phyloP scores from a whole-genome alignment of 2,888 invertebrate genomes.

The Dexiosoma caninum region DNA sequence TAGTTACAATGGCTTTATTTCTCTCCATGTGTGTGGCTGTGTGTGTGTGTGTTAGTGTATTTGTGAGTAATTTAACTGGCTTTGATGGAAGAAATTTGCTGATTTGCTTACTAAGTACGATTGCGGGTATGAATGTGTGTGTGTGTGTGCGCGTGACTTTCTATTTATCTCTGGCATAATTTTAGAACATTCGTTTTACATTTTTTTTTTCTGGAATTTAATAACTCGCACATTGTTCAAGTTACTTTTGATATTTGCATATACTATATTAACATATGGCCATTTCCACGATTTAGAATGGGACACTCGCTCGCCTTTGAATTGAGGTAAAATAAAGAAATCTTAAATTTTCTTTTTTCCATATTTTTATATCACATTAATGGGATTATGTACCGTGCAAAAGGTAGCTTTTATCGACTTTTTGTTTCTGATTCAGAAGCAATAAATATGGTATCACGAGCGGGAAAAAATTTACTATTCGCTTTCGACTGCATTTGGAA shows the following conservation, averaged over 20 bases:
- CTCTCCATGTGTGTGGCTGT: neutral
- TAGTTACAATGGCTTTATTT: conserved; percentile 8
- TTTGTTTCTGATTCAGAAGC: too few species aligned
- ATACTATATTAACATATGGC: too few species aligned
- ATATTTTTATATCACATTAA: neutral
- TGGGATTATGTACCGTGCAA: too few species aligned
- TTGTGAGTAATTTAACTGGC: neutral
- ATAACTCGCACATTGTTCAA: too few species aligned
- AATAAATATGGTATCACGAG: too few species aligned
- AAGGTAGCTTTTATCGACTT: too few species aligned
- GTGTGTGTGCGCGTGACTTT: neutral
- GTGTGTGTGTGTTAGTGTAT: neutral
- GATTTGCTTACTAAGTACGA: neutral
- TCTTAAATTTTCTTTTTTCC: neutral
- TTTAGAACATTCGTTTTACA: neutral
- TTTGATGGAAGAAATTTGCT: neutral
- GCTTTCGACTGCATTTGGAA: too few species aligned
- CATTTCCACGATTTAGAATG: too few species aligned
- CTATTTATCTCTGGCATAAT: conserved; percentile 1
- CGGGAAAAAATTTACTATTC: too few species aligned
- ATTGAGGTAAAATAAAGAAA: too few species aligned
- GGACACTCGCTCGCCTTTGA: too few species aligned
- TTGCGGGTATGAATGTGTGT: neutral
- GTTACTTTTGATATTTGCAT: too few species aligned
- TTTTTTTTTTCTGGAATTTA: neutral